Base-by-base conservation (phyloP, 2,888 invertebrate species). In the Halictus ligatus region DNA sequence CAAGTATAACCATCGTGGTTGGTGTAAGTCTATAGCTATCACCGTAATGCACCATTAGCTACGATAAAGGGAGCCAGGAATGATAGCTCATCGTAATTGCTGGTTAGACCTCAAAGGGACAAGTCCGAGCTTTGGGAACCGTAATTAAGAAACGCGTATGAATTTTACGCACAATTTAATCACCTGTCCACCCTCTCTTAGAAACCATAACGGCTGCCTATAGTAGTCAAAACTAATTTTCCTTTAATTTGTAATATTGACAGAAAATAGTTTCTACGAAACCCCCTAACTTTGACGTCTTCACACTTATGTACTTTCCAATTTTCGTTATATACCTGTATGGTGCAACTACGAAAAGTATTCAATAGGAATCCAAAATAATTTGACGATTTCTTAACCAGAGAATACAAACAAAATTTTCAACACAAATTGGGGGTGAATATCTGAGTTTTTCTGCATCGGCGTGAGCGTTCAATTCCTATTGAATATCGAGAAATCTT, bases 1-100 rank as follows among this genome's bases (percentile, higher is more conserved):
- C 78, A 82, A 81, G 83, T 81, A 54, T 72, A 75, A 87, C 73
- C 85, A 80, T 77, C 64, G 67, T 72, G 75, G 76, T 80, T 54
- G 76, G 73, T 64, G 75, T 80, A 85, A 85, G 75, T 87, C 85
- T 78, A 87, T 54, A 50, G 87, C 85, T 78, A 87, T 87, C 80
- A 48, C 69, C 60, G 78, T 80, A 80, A 85, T 83, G 80, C 78
- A 73, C 80, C 85, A 83, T 85, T 80, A 81, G 78, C 78, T 78
- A 50, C 75, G 78, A 69, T 69, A 13, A 69, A 64, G 73, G 64
- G 78, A 50, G n/a, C 48, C 54, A 80, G 54, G 85, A 85, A 87
- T 80, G 80, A 82, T 85, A 87, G 87, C 67, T 43, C 71, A 35
- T 46, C 43, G 71, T 82, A 87, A 85, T 83, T 87, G 73, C 83